phyloP scores from a whole-genome alignment of 1,140 invertebrate genomes.

The Lepidotrigona ventralis region DNA sequence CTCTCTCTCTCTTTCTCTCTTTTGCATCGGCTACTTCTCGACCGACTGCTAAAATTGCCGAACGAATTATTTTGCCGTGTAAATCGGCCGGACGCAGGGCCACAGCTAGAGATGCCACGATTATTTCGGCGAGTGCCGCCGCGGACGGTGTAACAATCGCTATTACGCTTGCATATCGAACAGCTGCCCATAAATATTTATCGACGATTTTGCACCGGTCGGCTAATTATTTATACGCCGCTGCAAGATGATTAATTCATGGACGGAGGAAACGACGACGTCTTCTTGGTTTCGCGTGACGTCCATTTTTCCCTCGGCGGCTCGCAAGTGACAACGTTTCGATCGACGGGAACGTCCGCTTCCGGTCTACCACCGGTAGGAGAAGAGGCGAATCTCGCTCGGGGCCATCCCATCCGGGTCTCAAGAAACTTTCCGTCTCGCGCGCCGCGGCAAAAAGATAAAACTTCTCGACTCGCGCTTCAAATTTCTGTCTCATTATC shows the following conservation, averaged over 20 bases:
- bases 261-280: conserved; percentile 1
- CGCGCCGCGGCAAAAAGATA: not conserved
- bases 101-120: conserved; percentile 35
- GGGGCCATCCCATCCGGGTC: too few species aligned
- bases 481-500: conserved; percentile 18
- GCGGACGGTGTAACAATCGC: conserved; percentile 55
- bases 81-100: conserved; percentile 40
- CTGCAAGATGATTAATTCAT: conserved; percentile 58
- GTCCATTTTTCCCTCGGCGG: not conserved
- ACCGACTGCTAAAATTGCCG: conserved; percentile 35
- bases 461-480: not conserved
- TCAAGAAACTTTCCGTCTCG: not conserved
- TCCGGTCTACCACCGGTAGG: not conserved
- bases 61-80: conserved; percentile 63
- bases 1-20: too few species aligned
- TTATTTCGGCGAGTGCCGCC: conserved; percentile 58
- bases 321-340: conserved; percentile 36
- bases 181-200: conserved; percentile 68
- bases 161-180: conserved; percentile 63
- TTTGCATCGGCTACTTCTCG: conserved; percentile 19
- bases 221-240: conserved; percentile 61
- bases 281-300: conserved; percentile 17
- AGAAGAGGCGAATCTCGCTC: not conserved
- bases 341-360: not conserved
- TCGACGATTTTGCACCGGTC: conserved; percentile 57